Conservation (phyloP, 2,113 vertebrate species). For the Rallus limicola region DNA sequence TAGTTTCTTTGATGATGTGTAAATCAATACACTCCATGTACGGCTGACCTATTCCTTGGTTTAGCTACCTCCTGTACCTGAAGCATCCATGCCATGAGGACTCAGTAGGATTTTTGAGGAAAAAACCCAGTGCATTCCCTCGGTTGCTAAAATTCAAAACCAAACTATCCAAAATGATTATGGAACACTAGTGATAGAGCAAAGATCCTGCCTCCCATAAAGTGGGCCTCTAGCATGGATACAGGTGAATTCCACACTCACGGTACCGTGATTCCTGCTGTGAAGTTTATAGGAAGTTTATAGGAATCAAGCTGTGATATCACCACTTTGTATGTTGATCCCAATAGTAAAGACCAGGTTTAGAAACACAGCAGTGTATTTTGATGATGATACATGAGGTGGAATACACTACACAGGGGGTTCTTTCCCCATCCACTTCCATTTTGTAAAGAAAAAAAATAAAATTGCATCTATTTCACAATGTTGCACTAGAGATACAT, state of each 20-base stretch:
- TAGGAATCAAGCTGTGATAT: background rate
- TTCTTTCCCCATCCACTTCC: background rate
- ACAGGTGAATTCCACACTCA: background rate
- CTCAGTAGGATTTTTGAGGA: background rate
- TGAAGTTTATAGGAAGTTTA: background rate
- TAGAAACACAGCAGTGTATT: background rate
- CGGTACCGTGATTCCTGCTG: background rate
- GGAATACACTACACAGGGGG: background rate
- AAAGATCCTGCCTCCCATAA: background rate
- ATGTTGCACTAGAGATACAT: background rate
- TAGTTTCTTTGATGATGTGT: background rate
- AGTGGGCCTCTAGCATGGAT: background rate
- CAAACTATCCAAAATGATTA: background rate
- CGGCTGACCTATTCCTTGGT: background rate
- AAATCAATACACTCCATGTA: background rate
- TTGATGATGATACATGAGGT: background rate
- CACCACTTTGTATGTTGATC: rapidly evolving
- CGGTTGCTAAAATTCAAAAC: background rate
- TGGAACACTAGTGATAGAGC: background rate
- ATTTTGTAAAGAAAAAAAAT: background rate
- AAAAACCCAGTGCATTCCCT: background rate
- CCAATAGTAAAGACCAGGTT: background rate
- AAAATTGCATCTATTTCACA: background rate
- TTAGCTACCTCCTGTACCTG: background rate
- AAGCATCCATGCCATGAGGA: background rate